Evolutionary conservation across 2,888 invertebrate genomes (phyloP), one percentile per base, ranked within the genome.

Genomic region (Callyntrura sp.): DNA sequence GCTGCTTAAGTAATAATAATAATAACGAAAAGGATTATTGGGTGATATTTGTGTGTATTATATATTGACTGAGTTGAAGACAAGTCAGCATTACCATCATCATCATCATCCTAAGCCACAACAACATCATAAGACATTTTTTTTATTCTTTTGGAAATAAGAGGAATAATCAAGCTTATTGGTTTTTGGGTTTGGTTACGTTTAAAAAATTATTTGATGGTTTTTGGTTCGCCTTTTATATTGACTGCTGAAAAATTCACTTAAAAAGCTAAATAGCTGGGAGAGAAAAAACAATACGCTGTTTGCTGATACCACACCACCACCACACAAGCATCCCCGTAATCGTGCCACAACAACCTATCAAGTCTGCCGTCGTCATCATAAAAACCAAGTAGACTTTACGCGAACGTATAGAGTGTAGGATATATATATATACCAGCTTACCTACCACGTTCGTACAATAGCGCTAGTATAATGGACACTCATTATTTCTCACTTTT

Each of bases 161-260:
- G 83, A 45, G 57, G 76, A 68, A 84, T 84, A 84, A 84, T 84
- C 84, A 90, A 85, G 60, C 81, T 90, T 90, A 90, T 90, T 90
- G 90, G 90, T 90, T 90, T 88, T 90, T 85, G 90, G 90, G 85
- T 85, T 90, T 90, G 90, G 90, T 90, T 90, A 60, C 85, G 51
- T 70, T 88, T 57, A 51, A 81, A 81, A 81, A 73, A 60, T 62
- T 65, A 28, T 87, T 87, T 87, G 78, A 86, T 87, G 70, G 87
- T 55, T 81, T 73, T 76, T 81, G 55, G 79, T 88, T 86, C 55
- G 68, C 60, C 79, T 55, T 81, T 57, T 76, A 73, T 28, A 88
- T 82, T 88, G 82, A 82, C 88, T 82, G 82, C 65, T 88, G 82
- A 88, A 88, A 88, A 88, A 88, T 82, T 88, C 88, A 82, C 88